A percentile compares a stretch with the other conserved stretches of the same genome.
Evolutionary conservation across 2,797 vertebrate species (phyloP).

Genomic region (Melanotaenia nigrans): DNA sequence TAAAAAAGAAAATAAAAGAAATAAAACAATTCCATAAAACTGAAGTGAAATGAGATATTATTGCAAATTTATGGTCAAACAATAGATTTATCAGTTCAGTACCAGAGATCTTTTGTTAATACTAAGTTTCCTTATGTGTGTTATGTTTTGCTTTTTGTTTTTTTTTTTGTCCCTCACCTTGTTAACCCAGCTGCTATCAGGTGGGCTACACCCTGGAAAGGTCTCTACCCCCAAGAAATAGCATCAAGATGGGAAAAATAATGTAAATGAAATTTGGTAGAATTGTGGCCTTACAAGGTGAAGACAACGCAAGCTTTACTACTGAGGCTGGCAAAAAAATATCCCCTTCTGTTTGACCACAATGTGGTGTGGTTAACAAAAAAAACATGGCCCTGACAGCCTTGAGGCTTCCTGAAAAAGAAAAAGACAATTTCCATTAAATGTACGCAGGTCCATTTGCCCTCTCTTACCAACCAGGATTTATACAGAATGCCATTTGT

Average conservation of each 20-base stretch:
- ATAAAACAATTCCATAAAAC: neutral
- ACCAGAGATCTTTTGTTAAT: neutral
- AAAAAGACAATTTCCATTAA: conserved; percentile 10
- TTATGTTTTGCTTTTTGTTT: too few species aligned
- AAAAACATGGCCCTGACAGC: neutral
- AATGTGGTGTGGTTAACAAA: neutral
- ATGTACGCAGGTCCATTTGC: conserved; percentile 25
- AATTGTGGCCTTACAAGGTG: neutral
- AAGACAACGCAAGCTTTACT: neutral
- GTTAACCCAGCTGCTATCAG: too few species aligned
- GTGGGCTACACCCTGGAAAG: too few species aligned
- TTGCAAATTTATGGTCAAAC: neutral
- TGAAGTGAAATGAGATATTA: neutral
- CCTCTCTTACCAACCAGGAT: conserved; percentile 18
- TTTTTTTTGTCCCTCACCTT: neutral
- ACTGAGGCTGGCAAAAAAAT: neutral
- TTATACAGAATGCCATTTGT: conserved; percentile 34
- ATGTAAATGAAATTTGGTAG: neutral
- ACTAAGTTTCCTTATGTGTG: neutral
- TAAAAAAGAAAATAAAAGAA: neutral
- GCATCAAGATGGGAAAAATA: neutral
- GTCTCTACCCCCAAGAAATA: too few species aligned
- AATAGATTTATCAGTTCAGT: neutral
- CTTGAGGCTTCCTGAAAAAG: conserved; percentile 9
- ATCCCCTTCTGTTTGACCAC: neutral